Evolutionary conservation across 2,113 vertebrate genomes (phyloP).

Genomic region (Polyodon spathula): DNA sequence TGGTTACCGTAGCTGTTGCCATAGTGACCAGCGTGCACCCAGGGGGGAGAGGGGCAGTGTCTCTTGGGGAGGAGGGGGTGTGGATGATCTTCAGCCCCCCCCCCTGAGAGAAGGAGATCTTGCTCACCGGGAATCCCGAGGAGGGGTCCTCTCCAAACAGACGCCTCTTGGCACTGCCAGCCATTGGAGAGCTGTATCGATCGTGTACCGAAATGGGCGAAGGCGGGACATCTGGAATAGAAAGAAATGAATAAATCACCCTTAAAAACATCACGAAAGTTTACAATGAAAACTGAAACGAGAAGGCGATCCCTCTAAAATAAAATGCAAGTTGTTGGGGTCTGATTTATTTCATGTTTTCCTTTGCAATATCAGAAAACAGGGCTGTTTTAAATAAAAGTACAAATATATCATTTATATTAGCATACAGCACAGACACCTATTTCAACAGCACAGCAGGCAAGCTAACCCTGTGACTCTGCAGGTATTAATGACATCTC

Average conservation of each 20-base stretch:
- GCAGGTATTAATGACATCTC: too few species aligned
- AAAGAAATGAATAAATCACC: background rate
- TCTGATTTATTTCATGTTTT: too few species aligned
- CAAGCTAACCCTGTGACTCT: too few species aligned
- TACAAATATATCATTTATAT: too few species aligned
- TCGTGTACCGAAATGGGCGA: constrained; percentile 80
- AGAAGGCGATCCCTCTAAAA: too few species aligned
- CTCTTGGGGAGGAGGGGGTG: constrained; percentile 24
- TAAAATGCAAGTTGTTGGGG: too few species aligned
- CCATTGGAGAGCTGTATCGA: constrained; percentile 85
- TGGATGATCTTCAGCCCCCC: constrained; percentile 54
- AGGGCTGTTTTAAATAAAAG: too few species aligned
- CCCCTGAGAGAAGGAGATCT: constrained; percentile 41
- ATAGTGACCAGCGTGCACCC: constrained; percentile 65
- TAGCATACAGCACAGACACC: too few species aligned
- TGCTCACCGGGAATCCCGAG: constrained; percentile 48
- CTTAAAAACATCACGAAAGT: too few species aligned
- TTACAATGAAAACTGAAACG: too few species aligned
- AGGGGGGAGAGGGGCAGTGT: constrained; percentile 49
- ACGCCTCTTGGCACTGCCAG: constrained; percentile 86
- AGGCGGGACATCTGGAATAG: constrained; percentile 60
- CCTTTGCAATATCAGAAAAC: too few species aligned
- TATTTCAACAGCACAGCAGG: too few species aligned
- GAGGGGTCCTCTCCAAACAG: constrained; percentile 83
- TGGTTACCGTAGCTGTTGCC: constrained; percentile 43